Conservation (phyloP, 2,888 invertebrate genomes). For the Leptopilina syphax region DNA sequence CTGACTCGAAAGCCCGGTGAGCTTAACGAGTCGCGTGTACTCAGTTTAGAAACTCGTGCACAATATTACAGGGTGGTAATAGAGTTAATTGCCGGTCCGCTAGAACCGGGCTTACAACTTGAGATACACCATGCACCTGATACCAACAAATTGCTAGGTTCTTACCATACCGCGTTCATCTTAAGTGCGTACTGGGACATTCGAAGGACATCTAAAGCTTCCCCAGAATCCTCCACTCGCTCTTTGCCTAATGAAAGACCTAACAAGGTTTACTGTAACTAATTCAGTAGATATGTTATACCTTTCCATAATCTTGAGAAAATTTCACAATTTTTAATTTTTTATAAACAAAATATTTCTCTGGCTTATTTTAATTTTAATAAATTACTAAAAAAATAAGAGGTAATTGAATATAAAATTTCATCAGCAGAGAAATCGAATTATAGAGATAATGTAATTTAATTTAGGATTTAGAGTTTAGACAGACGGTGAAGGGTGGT, state of each 20-base stretch:
- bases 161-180: slow-evolving; percentile 66
- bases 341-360: too few species aligned
- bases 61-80: slow-evolving; percentile 76
- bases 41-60: slow-evolving; percentile 64
- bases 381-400: too few species aligned
- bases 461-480: slow-evolving; percentile 30
- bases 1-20: slow-evolving; percentile 67
- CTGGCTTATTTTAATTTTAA: too few species aligned
- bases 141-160: slow-evolving; percentile 74
- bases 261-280: slow-evolving; percentile 24
- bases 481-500: slow-evolving; percentile 45
- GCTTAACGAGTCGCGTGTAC: slow-evolving; percentile 73
- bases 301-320: too few species aligned
- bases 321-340: too few species aligned
- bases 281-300: slow-evolving; percentile 4
- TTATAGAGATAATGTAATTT: slow-evolving; percentile 13
- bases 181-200: slow-evolving; percentile 44
- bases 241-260: slow-evolving; percentile 34
- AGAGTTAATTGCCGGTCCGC: slow-evolving; percentile 74
- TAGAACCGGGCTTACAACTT: slow-evolving; percentile 75
- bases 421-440: background rate
- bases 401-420: background rate
- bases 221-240: slow-evolving; percentile 17
- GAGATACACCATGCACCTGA: slow-evolving; percentile 74
- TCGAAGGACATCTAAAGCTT: slow-evolving; percentile 34